A percentile compares a stretch with the other conserved stretches of the same genome.
These are phyloP conservation scores for Hassar affinis DNA, from an alignment of 2,113 vertebrate genomes.

Conservation along the genomic window DNA sequence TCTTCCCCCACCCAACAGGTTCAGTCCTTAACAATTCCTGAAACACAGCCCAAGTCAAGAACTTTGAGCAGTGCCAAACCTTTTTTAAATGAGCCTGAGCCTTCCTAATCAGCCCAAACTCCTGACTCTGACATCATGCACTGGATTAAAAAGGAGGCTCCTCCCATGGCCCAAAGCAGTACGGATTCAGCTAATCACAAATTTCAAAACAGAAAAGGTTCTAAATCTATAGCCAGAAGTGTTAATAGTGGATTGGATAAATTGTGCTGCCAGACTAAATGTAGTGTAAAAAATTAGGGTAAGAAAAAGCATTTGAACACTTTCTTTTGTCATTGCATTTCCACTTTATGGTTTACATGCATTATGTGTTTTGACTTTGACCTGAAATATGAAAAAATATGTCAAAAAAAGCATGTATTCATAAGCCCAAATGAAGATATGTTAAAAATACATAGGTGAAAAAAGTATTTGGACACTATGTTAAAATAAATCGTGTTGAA, in stretches of 20 bases:
- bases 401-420: background rate
- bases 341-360: background rate
- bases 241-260: conserved; percentile 27
- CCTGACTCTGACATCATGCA: conserved; percentile 41
- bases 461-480: background rate
- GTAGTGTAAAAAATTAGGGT: background rate
- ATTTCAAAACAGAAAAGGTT: conserved; percentile 23
- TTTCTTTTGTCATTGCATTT: background rate
- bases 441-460: background rate
- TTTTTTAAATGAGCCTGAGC: conserved; percentile 44
- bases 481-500: background rate
- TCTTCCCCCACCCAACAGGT: conserved; percentile 16
- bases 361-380: background rate
- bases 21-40: conserved; percentile 10
- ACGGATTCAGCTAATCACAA: conserved; percentile 4
- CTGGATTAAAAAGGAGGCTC: conserved; percentile 16
- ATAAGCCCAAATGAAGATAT: background rate
- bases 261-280: background rate
- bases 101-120: conserved; percentile 19
- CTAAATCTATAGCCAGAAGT: conserved; percentile 16
- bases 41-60: conserved; percentile 35
- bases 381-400: background rate
- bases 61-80: conserved; percentile 30
- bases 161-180: conserved; percentile 16
- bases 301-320: background rate